Evolutionary conservation across 2,888 invertebrate genomes (phyloP), one percentile per base, ranked within the genome.

Genomic region (Liposcelis brunnea): DNA sequence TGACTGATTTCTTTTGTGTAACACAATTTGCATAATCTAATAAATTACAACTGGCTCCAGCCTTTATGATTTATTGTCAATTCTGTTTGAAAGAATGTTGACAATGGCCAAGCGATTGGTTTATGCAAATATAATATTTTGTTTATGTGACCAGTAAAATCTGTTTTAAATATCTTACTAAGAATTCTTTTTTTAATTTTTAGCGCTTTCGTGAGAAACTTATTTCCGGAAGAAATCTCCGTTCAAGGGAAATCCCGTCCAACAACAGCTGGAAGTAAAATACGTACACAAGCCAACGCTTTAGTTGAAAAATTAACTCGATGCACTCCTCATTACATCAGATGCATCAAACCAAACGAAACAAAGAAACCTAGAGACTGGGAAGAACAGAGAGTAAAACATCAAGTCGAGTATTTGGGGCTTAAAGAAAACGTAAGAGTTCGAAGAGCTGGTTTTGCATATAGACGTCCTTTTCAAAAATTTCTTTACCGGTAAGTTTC

Each of bases 311-410:
- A 74, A 35, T 59, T 78, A 53, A 77, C 72, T 72, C 68, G 69
- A 54, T 76, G 77, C 56, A 71, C 73, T 3, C 77, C 77, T 6
- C 77, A 77, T 60, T 78, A 79, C 57, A 75, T 78, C 49, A 64
- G 77, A 50, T 78, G 77, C 57, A 76, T 78, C 53, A 78, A 78
- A 57, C 77, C 78, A 12, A 78, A 78, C 57, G 77, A 78, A 56
- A 75, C 74, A 15, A 77, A 77, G 58, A 66, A 65, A 51, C 65
- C 77, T 1, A 61, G 67, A 16, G 77, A 77, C 55, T 78, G 76
- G 73, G 76, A 78, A 52, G 69, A 72, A 32, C 61, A 65, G 50
- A 66, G 75, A 55, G 74, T 76, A 1, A 69, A 69, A 51, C 77
- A 78, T 64, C 50, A 61, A 58, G 75, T 77, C 37, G 75, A 75